Evolutionary conservation across 2,113 vertebrate species (phyloP).

Genomic region (Crotalus viridis): DNA sequence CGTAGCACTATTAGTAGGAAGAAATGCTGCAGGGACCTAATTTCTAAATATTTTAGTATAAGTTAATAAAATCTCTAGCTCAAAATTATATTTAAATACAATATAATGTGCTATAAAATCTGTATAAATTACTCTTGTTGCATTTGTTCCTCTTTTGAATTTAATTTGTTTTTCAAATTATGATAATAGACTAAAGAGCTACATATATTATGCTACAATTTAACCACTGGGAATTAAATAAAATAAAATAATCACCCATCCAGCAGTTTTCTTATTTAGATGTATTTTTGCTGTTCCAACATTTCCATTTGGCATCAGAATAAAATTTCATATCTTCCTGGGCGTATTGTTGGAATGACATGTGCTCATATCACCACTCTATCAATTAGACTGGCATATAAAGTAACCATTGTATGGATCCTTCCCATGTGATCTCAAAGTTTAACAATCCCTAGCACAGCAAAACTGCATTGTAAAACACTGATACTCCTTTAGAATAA

Average conservation of each 20-base stretch:
- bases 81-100: background rate
- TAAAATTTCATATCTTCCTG: conserved; percentile 26
- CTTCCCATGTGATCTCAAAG: background rate
- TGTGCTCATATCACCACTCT: background rate
- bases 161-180: background rate
- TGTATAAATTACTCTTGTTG: background rate
- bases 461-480: background rate
- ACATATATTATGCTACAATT: background rate
- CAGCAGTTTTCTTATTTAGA: background rate
- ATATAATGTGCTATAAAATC: background rate
- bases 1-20: background rate
- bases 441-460: background rate
- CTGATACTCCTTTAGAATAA: background rate
- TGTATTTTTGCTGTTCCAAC: background rate
- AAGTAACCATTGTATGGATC: background rate
- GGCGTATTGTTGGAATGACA: background rate
- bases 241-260: background rate
- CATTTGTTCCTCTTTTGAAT: background rate
- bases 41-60: conserved; percentile 3
- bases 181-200: background rate
- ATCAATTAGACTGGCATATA: background rate
- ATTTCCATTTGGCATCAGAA: conserved; percentile 27
- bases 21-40: conserved; percentile 9
- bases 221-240: background rate
- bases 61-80: conserved; percentile 29